These are phyloP conservation scores for Gryllus bimaculatus DNA, from an alignment of 1,140 invertebrate genomes.

Conservation along the genomic window DNA sequence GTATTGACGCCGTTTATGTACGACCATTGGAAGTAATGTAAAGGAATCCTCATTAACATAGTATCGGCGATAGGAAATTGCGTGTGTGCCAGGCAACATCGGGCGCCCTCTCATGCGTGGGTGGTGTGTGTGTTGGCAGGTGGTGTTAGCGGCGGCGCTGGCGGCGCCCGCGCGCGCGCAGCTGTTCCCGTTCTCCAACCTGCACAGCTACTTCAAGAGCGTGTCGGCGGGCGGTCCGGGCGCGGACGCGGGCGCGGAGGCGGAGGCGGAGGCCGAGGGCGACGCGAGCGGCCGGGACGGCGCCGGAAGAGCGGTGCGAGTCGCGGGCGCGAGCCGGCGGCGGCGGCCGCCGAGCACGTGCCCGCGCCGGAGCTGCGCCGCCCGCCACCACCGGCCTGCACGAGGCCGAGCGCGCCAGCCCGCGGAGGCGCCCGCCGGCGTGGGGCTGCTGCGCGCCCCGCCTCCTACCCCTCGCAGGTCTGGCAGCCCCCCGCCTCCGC, in stretches of 20 bases:
- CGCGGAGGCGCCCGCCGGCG: neutral
- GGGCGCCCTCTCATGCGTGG: no score
- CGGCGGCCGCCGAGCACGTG: neutral
- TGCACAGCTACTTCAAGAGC: slow-evolving; percentile 11
- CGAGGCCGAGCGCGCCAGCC: neutral
- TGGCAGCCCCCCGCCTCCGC: neutral
- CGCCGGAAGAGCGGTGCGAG: neutral
- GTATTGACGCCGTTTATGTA: no score
- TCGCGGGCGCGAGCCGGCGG: no score
- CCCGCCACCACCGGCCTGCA: neutral
- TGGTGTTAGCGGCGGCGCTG: neutral
- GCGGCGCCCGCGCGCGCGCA: neutral
- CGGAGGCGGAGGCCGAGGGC: no score
- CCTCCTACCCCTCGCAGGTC: neutral
- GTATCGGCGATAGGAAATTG: no score
- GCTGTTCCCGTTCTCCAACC: slow-evolving; percentile 16
- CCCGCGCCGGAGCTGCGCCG: neutral
- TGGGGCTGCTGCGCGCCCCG: neutral
- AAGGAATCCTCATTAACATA: no score
- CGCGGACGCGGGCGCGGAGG: neutral
- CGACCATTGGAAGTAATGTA: no score
- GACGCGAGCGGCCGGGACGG: neutral
- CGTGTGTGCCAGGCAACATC: no score
- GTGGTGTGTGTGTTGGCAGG: neutral
- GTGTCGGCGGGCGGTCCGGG: neutral